Conservation (phyloP, 53 echinoderm and acorn worm genomes). For the Paracentrotus lividus region DNA sequence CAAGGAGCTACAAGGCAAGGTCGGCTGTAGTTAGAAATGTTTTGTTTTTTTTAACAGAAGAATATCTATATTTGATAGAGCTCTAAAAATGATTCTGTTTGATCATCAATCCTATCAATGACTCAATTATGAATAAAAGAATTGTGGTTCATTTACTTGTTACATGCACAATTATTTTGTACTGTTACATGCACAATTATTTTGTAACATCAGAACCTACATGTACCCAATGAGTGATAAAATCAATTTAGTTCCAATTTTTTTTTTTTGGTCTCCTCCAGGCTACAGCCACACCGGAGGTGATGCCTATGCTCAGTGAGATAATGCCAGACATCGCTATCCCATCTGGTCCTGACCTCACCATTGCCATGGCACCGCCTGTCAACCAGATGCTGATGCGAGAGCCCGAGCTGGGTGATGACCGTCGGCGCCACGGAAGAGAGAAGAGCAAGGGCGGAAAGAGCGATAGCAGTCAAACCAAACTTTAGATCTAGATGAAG, state of each 20-base stretch:
- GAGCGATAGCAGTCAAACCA: slow-evolving; percentile 64
- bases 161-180: not conserved
- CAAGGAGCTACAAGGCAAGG: not conserved
- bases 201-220: not conserved
- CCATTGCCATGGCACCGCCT: slow-evolving; percentile 98
- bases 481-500: slow-evolving; percentile 32
- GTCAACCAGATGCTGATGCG: slow-evolving; percentile 98
- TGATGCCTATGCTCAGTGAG: slow-evolving; percentile 97
- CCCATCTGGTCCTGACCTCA: slow-evolving; percentile 97
- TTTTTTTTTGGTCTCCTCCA: slow-evolving; percentile 44
- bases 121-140: not conserved
- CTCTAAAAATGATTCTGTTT: too few species aligned
- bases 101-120: not conserved
- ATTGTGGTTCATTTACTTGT: not conserved
- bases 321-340: slow-evolving; percentile 99
- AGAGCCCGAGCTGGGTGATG: slow-evolving; percentile 96
- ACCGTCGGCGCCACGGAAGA: slow-evolving; percentile 68
- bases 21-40: not conserved
- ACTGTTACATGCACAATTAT: not conserved
- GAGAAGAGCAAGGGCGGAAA: slow-evolving; percentile 40
- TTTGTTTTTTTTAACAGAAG: too few species aligned
- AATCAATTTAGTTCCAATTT: not conserved
- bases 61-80: too few species aligned
- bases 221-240: not conserved
- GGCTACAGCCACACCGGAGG: slow-evolving; percentile 93